A percentile compares a stretch with the other conserved stretches of the same genome.
Evolutionary conservation across 2,888 invertebrate genomes (phyloP).

Genomic region (Folsomia manolachei): DNA sequence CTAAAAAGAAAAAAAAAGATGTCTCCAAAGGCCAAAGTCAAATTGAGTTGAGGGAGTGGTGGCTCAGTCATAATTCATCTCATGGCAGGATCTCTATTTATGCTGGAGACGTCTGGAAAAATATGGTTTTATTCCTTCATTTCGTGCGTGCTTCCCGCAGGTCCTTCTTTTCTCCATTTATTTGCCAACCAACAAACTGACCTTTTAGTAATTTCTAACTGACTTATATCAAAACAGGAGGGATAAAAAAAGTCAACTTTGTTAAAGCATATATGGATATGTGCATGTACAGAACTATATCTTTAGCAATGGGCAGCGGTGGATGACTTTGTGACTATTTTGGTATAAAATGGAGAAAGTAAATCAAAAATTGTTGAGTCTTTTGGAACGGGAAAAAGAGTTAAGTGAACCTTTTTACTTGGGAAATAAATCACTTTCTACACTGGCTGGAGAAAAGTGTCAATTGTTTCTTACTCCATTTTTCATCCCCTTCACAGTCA

Average conservation of each 20-base stretch:
- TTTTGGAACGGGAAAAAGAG: conserved; percentile 9
- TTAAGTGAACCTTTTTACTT: conserved; percentile 23
- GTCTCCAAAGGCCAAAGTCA: too few species aligned
- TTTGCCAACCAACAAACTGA: not conserved
- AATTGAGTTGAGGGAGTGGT: not conserved
- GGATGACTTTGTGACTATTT: conserved; percentile 5
- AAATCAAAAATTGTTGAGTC: conserved; percentile 21
- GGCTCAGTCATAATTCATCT: conserved; percentile 1
- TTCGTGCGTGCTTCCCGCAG: conserved; percentile 6
- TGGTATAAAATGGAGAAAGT: conserved; percentile 14
- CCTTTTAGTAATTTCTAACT: not conserved
- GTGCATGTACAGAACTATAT: not conserved
- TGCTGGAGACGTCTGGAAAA: conserved; percentile 14
- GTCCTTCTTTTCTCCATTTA: not conserved
- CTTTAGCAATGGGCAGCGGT: not conserved
- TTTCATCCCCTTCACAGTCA: conserved; percentile 23
- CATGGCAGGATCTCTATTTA: conserved; percentile 16
- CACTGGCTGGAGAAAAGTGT: conserved; percentile 16
- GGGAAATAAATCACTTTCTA: conserved; percentile 26
- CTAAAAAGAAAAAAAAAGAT: too few species aligned
- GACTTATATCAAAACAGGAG: not conserved
- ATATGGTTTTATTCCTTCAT: conserved; percentile 20
- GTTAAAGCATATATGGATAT: too few species aligned
- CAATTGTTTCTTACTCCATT: conserved; percentile 28
- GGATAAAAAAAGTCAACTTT: too few species aligned